phyloP scores from a whole-genome alignment of 2,888 invertebrate genomes.

The Ennomos quercinarius region DNA sequence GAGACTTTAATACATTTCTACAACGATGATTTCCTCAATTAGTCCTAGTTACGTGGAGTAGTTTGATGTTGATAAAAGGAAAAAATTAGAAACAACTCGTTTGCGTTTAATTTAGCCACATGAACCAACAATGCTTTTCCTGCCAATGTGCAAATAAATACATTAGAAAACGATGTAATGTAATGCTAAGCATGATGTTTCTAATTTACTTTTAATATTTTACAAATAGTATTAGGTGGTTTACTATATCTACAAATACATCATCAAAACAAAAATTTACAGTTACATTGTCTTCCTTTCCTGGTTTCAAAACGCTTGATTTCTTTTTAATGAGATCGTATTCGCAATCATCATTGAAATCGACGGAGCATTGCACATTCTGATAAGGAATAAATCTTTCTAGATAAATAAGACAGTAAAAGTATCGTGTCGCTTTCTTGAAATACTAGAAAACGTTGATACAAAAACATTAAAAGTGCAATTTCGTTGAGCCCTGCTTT shows the following conservation, averaged over 20 bases:
- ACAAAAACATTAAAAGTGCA: too few relatives aligned
- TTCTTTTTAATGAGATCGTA: constrained; percentile 35
- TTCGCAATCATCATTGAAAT: constrained; percentile 32
- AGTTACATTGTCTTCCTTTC: constrained; percentile 22
- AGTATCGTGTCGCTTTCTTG: too few relatives aligned
- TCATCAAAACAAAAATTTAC: background rate
- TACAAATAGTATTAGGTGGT: background rate
- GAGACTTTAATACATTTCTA: too few relatives aligned
- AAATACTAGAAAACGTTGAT: too few relatives aligned
- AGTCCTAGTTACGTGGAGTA: too few relatives aligned
- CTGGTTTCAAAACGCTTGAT: constrained; percentile 20
- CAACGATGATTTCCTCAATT: too few relatives aligned
- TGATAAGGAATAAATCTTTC: constrained; percentile 8
- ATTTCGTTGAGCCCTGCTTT: too few relatives aligned
- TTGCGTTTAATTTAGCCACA: too few relatives aligned
- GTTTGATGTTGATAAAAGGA: too few relatives aligned
- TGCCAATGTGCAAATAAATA: background rate
- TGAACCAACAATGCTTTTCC: too few relatives aligned
- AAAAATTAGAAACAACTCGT: too few relatives aligned
- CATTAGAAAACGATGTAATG: background rate
- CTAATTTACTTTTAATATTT: constrained; percentile 5
- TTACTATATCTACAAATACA: constrained; percentile 2
- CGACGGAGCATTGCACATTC: constrained; percentile 23
- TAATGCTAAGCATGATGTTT: background rate
- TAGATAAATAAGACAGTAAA: too few relatives aligned